Base-by-base conservation (phyloP, 1,140 invertebrate genomes). In the Laodelphax striatellus region DNA sequence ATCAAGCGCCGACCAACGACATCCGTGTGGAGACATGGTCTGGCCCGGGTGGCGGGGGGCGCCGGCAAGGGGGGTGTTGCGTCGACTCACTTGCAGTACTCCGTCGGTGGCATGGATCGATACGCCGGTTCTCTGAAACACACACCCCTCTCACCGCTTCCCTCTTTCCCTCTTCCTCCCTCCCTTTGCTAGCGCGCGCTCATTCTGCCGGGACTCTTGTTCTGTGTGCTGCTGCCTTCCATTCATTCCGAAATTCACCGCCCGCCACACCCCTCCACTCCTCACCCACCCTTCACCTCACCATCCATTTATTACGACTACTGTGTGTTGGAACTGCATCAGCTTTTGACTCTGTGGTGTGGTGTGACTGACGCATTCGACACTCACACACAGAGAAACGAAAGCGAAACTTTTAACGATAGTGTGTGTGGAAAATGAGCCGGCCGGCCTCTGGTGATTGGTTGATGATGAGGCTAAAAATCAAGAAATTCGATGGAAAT, bases 61-160 rank as follows among this genome's bases (percentile, higher is more conserved):
- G 43, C 55, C 50, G 57, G 55, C 56, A 43, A 43, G 57, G 66
- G 61, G 43, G 34, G 53, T 44, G 56, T 60, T 52, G 64, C 64
- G 59, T 65, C 64, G 61, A 65, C 65, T 65, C 63, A 66, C 66
- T 69, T n/a, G n/a, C 64, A 66, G 42, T 31, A 34, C 56, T 55
- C 63, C 56, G 38, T 44, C 54, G 19, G 43, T 41, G 38, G 34
- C n/a, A 41, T 22, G 52, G 34, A 34, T 24, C 43, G 61, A 19
- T 21, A 53, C 11, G 19, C 41, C 60, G 31, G n/a, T 31, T 16
- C 56, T n/a, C n/a, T n/a, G n/a, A n/a, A n/a, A n/a, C n/a, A 21
- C n/a, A 19, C 34, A 22, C 22, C 31, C 38, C 58, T 34, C 58
- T 41, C 59, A n/a, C 17, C 16, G 55, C 54, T 34, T 22, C 22